These are phyloP conservation scores for Drosophila malerkotliana DNA, from an alignment of 1,140 invertebrate species.

Conservation along the genomic window DNA sequence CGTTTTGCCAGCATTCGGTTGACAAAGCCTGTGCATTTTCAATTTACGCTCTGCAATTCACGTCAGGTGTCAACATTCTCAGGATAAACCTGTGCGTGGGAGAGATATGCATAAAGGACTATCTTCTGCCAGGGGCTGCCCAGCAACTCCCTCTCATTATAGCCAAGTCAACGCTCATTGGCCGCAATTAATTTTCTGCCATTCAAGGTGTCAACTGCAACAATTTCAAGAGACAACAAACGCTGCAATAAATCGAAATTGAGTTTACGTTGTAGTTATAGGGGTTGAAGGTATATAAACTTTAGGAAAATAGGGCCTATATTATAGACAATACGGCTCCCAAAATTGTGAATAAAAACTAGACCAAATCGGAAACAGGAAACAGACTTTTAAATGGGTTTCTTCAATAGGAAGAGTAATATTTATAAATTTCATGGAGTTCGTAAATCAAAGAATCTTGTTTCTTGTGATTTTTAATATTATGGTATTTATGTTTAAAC, in stretches of 20 bases:
- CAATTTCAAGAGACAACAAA: conserved; percentile 3
- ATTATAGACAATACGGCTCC: no score
- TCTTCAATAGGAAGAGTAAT: no score
- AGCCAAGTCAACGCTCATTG: not conserved
- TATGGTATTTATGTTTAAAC: not conserved
- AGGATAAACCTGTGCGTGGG: conserved; percentile 46
- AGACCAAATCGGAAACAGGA: no score
- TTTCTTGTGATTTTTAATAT: no score
- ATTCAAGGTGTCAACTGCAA: conserved; percentile 49
- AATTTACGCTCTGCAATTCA: conserved; percentile 55
- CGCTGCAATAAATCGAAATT: not conserved
- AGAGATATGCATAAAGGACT: conserved; percentile 37
- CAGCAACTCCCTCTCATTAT: not conserved
- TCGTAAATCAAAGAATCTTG: no score
- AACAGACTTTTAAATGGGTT: no score
- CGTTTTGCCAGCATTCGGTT: conserved; percentile 23
- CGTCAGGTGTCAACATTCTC: conserved; percentile 50
- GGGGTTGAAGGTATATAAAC: no score
- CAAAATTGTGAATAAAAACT: no score
- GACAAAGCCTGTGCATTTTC: conserved; percentile 40
- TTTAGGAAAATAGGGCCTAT: no score
- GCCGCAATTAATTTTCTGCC: conserved; percentile 45
- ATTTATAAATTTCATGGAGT: no score
- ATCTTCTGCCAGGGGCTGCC: not conserved
- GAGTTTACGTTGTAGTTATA: not conserved